Base-by-base conservation (phyloP, 1,140 invertebrate genomes). In the Micrasema longulum region DNA sequence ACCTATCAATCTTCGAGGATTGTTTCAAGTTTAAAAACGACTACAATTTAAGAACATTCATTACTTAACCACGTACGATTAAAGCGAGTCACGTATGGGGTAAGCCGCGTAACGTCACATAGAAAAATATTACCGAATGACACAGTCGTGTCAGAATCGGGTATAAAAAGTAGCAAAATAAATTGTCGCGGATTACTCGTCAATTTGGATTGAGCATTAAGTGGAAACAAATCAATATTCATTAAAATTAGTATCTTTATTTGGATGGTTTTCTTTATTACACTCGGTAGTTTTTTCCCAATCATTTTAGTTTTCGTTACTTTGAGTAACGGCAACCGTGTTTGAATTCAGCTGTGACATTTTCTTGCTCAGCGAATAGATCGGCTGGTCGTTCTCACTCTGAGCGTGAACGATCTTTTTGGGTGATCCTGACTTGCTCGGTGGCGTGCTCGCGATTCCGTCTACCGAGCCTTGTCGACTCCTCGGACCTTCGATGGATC, bases 311-410 rank as follows among this genome's bases (percentile, higher is more conserved):
- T 55, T 70, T 1, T 75, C 74, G 65, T 70, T 70, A 41, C 62
- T 72, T 36, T 75, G 74, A 3, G 74, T 45, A 9, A 72, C 66
- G 23, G 43, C 41, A 9, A 69, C 50, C 0, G 67, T 20, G 23
- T 62, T 71, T 14, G 41, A 31, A 18, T 75, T 57, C 18, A 73
- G 52, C 23, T 76, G 74, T 3, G 71, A 71, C 76, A 80, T 81
- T 60, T 85, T 85, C 72, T 85, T 85, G 71, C 79, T 83, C 41
- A 85, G 78, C 2, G 84, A 83, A 69, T 85, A 85, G 12, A 84
- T 82, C 0, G 83, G 79, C 0, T 70, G 66, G 6, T 84, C 82
- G 0, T 80, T 82, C 0, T 79, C 78, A 6, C 81, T 69, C 50
- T 82, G 81, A 78, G 82, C 80, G 20, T 47, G 26, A 9, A 55